Evolutionary conservation across 2,797 vertebrate genomes (phyloP), one percentile per base, ranked within the genome.

Genomic region (Pangasius larnaudii): DNA sequence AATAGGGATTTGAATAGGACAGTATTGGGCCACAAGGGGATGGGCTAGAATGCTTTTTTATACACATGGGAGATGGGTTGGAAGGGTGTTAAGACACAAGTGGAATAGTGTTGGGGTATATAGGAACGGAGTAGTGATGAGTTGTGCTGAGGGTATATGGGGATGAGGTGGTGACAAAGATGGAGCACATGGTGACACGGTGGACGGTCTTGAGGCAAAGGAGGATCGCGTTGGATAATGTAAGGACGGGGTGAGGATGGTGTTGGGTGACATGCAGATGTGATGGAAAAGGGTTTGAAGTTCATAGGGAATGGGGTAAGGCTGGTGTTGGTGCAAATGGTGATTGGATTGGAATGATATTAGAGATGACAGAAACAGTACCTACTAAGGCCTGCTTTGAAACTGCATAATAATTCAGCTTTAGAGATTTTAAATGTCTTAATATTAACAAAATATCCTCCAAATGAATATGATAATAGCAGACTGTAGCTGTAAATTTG

Each of bases 401-500:
- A 84, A 69, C 18, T 0, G 46, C 65, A 39, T 9, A 33, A 53
- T n/a, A 36, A 83, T 67, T 19, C 59, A n/a, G 18, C 42, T 67
- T 69, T 13, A 69, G n/a, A 84, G 27, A 84, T 84, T 84, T 84
- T 7, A 69, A 83, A 69, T 53, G 46, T 84, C 82, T 84, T 36
- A 84, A 69, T 30, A 56, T 10, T 22, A 22, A 33, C n/a, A 24
- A 69, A 84, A 84, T 53, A 24, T 69, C 46, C n/a, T 69, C n/a
- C 36, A 46, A 84, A 69, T 84, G 82, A 84, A 84, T 84, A 53
- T 84, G 63, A 84, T 84, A 33, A 83, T 83, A 67, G n/a, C n/a
- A 19, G 82, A 69, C 46, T 69, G 27, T 13, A 46, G 27, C 39
- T 49, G 82, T 67, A 84, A 84, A 84, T 84, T 84, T 69, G 63